Evolutionary conservation across 2,888 invertebrate species (phyloP).

Genomic region (Meloe dianella): DNA sequence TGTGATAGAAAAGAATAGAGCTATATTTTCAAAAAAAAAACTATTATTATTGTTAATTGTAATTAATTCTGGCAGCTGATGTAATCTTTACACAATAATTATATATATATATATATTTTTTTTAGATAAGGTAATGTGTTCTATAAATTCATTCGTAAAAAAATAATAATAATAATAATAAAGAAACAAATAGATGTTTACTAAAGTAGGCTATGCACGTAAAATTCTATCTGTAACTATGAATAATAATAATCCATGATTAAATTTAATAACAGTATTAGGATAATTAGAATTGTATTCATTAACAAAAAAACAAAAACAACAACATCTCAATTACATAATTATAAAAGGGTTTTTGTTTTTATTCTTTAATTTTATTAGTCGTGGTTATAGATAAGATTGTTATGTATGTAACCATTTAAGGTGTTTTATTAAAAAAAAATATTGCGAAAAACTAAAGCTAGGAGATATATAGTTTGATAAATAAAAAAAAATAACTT

Average conservation of each 20-base stretch:
- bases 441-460: conserved; percentile 22
- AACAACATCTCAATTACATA: no score
- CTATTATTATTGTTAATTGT: neutral
- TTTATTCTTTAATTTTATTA: conserved; percentile 27
- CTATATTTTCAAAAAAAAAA: neutral
- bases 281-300: no score
- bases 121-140: conserved; percentile 55
- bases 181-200: conserved; percentile 51
- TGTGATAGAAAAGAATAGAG: conserved; percentile 18
- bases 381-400: conserved; percentile 40
- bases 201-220: conserved; percentile 52
- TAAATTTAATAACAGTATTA: no score
- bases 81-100: conserved; percentile 30
- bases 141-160: conserved; percentile 56
- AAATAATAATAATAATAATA: neutral
- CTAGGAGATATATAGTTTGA: conserved; percentile 49
- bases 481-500: conserved; percentile 33
- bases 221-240: conserved; percentile 49
- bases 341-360: no score
- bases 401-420: conserved; percentile 38
- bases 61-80: conserved; percentile 25
- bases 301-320: no score
- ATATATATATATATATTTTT: neutral
- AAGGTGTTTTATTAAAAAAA: conserved; percentile 43
- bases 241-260: conserved; percentile 28